Conservation (phyloP, 2,888 invertebrate species). For the Lathronympha strigana region DNA sequence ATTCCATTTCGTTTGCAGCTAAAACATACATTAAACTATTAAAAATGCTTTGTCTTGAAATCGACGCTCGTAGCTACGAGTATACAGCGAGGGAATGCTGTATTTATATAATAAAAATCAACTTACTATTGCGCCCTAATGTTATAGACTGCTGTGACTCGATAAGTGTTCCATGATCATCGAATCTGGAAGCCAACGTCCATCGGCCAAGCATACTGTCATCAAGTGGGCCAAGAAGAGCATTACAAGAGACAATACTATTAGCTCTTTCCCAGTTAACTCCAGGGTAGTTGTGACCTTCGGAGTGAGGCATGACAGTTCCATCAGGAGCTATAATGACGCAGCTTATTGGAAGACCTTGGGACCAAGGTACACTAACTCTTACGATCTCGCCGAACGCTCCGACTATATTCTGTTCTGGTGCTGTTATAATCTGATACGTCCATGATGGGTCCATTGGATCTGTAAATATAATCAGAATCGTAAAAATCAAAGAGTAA, state of each 20-base stretch:
- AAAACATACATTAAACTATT: too few relatives aligned
- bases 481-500: background rate
- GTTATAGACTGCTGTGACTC: conserved; percentile 33
- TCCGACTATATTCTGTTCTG: conserved; percentile 32
- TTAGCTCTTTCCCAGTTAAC: conserved; percentile 22
- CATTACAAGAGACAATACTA: conserved; percentile 30
- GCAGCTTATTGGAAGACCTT: conserved; percentile 28
- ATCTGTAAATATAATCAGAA: conserved; percentile 9
- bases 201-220: conserved; percentile 36
- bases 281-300: conserved; percentile 29
- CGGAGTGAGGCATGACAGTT: conserved; percentile 33
- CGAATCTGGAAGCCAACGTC: conserved; percentile 27
- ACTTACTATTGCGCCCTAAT: conserved; percentile 34
- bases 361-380: conserved; percentile 12
- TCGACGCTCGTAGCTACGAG: background rate
- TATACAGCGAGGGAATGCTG: background rate
- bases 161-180: conserved; percentile 22
- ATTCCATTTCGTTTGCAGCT: conserved; percentile 32
- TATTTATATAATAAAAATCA: background rate
- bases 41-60: background rate
- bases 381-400: conserved; percentile 28
- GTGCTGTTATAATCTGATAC: conserved; percentile 32
- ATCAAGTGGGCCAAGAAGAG: conserved; percentile 34
- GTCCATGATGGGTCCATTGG: conserved; percentile 30
- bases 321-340: conserved; percentile 39